Percentiles rank a stretch among this genome's conserved stretches.
Conservation (phyloP, 2,113 vertebrate genomes). For the Apodemus speciosus region DNA sequence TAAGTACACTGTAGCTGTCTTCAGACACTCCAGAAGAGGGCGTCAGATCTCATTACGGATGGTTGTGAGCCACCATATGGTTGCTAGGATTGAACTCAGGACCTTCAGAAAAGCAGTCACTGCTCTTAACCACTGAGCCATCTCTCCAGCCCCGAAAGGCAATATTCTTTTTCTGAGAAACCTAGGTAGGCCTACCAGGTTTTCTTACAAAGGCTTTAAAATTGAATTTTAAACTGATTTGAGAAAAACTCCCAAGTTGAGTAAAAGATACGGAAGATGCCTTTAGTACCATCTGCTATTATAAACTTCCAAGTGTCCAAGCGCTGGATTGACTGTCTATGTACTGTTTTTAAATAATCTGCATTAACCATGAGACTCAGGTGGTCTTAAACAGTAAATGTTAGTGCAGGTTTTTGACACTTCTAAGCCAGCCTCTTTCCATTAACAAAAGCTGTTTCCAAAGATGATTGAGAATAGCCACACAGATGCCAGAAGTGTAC, state of each 20-base stretch:
- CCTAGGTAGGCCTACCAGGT: neutral
- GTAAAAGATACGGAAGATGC: neutral
- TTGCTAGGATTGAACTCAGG: too few relatives aligned
- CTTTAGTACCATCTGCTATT: neutral
- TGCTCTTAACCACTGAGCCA: too few relatives aligned
- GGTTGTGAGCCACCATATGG: too few relatives aligned
- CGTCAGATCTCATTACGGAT: too few relatives aligned
- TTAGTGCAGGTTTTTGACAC: neutral
- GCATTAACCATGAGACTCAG: neutral
- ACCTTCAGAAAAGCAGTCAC: too few relatives aligned
- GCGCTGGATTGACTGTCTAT: neutral
- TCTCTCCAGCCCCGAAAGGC: neutral
- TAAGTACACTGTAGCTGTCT: too few relatives aligned
- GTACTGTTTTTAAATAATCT: neutral
- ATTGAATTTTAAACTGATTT: conserved; percentile 34
- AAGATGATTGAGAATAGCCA: neutral
- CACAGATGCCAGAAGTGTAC: neutral
- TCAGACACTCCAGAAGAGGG: too few relatives aligned
- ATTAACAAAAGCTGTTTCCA: neutral
- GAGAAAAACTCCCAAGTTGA: conserved; percentile 4
- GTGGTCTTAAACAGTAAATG: neutral
- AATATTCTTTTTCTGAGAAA: conserved; percentile 7
- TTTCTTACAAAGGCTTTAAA: neutral
- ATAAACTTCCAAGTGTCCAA: neutral
- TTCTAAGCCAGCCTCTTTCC: neutral